Evolutionary conservation across 2,888 invertebrate species (phyloP), one percentile per base, ranked within the genome.

Genomic region (Zhuqinia jingwanae): DNA sequence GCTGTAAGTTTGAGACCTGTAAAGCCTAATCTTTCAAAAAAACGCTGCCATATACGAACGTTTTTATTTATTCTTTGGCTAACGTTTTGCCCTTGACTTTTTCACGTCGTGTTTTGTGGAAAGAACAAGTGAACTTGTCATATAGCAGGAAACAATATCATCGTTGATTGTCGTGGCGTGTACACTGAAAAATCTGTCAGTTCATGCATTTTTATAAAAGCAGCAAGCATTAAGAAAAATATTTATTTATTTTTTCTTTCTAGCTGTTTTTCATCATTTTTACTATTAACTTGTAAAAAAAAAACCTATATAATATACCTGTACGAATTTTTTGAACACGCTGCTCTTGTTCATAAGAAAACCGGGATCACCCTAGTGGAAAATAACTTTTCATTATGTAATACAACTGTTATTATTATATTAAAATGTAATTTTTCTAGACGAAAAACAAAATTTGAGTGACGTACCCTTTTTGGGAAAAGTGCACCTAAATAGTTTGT

Each of bases 311-410:
- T 13, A 53, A 53, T 8, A 53, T 15, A 8, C 3, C 15, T 8
- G n/a, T 53, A 53, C 3, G 53, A 53, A 53, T 53, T 53, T 53
- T n/a, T 53, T 17, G 20, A 27, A 65, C n/a, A 36, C 10, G 17
- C 22, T 22, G 36, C 20, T 53, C 3, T 68, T 68, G 42, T 50
- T 45, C 22, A 5, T 47, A 47, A 45, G 8, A 47, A 70, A 13
- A 70, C 17, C 45, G 47, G 22, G 70, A 47, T 75, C 82, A 83
- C 6, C 63, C 60, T 42, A 53, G 82, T 83, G 82, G 82, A 83
- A 83, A 83, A 83, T 83, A 83, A 76, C 75, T 76, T 83, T 83
- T 83, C 36, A 83, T 83, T 83, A 76, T 75, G 13, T 45, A 15
- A 70, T 22, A 8, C 36, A 36, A 36, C 36, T 73, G 17, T 25